Percentiles rank a stretch among this genome's conserved stretches.
Evolutionary conservation across 1,140 invertebrate species (phyloP).

Genomic region (Dryas iulia): DNA sequence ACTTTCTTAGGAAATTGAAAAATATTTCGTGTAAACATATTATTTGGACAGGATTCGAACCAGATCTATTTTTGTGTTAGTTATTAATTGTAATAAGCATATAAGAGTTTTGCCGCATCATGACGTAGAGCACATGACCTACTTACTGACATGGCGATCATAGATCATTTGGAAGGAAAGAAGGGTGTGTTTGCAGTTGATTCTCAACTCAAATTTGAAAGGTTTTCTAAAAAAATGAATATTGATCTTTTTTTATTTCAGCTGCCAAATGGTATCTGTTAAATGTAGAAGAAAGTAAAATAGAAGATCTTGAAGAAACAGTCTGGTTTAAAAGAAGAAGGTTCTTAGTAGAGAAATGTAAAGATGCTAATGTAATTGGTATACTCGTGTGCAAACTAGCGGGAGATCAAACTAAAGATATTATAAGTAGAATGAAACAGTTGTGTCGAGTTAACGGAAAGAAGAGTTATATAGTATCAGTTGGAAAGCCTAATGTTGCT

Average conservation of each 20-base stretch:
- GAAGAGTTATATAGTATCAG: constrained; percentile 93
- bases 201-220: too few species aligned
- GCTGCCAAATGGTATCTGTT: constrained; percentile 75
- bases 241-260: not conserved
- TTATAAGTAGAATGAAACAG: constrained; percentile 88
- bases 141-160: too few species aligned
- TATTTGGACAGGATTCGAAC: too few species aligned
- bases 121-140: too few species aligned
- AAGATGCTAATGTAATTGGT: constrained; percentile 92
- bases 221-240: too few species aligned
- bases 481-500: constrained; percentile 94
- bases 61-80: too few species aligned
- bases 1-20: too few species aligned
- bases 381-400: constrained; percentile 94
- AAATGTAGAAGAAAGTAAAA: constrained; percentile 57
- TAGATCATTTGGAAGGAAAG: too few species aligned
- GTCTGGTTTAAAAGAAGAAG: constrained; percentile 88
- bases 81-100: too few species aligned
- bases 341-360: constrained; percentile 92
- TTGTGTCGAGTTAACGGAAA: constrained; percentile 88
- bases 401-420: constrained; percentile 88
- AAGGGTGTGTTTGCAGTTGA: too few species aligned
- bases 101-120: too few species aligned
- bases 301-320: constrained; percentile 73
- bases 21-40: too few species aligned